Evolutionary conservation across 2,888 invertebrate genomes (phyloP), one percentile per base, ranked within the genome.

Genomic region (Fabriciana adippe): DNA sequence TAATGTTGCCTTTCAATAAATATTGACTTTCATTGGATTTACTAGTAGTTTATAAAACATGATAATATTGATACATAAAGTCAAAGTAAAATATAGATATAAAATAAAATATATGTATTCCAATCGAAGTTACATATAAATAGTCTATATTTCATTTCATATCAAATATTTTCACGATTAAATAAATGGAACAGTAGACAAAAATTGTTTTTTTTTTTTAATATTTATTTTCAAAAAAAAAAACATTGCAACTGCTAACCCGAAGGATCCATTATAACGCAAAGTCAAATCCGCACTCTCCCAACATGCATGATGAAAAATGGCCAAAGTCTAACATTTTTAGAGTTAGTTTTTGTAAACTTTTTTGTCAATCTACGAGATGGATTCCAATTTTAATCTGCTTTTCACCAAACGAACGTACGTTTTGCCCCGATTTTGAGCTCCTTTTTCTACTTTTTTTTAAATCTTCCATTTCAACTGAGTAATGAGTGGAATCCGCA

Each of bases 401-500:
- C 54, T 67, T 72, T 67, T 55, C 31, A 26, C 50, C 47, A 66
- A 48, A 50, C 26, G 41, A 41, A 65, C 67, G 51, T 65, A 73
- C 59, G 47, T 61, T 61, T 53, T 56, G 69, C 64, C 21, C 60
- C 62, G 66, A 73, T 72, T 73, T 73, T 74, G 72, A 72, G 71
- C 71, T 72, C 69, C 66, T 63, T 61, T 63, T 64, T 55, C 16
- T 50, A 41, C 54, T 48, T 60, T 50, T 16, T 15, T 53, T 51
- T 15, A 16, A 18, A 51, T n/a, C 13, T 15, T 18, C 6, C 60
- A 3, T 16, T 18, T 18, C 31, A 16, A 41, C 47, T 15, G 26
- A 64, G 41, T 14, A 55, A 59, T 35, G 54, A 31, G 18, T 45
- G n/a, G 16, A 14, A 15, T 77, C 74, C 75, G 74, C 71, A 71